Conservation (phyloP, 1,140 invertebrate species). For the Aphis gossypii region DNA sequence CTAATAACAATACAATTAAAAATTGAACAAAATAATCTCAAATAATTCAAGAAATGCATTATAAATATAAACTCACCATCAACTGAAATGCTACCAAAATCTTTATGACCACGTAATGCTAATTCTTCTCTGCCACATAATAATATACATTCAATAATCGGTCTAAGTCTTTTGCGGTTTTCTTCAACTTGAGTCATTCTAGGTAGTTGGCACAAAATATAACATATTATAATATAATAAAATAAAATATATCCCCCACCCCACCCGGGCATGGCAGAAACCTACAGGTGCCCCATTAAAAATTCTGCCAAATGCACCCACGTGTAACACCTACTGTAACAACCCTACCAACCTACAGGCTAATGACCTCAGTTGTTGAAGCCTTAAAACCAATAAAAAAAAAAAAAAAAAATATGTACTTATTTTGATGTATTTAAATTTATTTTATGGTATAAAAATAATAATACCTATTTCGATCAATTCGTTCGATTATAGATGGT, state of each 20-base stretch:
- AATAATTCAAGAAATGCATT: not conserved
- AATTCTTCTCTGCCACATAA: constrained; percentile 60
- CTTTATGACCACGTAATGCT: not conserved
- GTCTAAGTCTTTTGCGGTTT: constrained; percentile 9
- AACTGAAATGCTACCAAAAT: not conserved
- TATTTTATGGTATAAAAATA: not conserved
- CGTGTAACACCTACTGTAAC: too few species aligned
- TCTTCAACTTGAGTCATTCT: constrained; percentile 31
- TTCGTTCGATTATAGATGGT: too few species aligned
- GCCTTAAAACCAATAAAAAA: too few species aligned
- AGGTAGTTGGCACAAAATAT: not conserved
- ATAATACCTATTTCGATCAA: constrained; percentile 9
- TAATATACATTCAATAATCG: constrained; percentile 61
- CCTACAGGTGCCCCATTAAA: too few species aligned
- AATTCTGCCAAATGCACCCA: too few species aligned
- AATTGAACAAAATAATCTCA: not conserved
- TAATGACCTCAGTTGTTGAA: too few species aligned
- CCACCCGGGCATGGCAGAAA: too few species aligned
- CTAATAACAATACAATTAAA: not conserved
- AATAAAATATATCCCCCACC: not conserved
- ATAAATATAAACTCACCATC: not conserved
- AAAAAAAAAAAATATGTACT: too few species aligned
- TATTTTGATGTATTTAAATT: not conserved
- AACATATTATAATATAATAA: not conserved
- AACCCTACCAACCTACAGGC: too few species aligned